Base-by-base conservation (phyloP, 2,113 vertebrate species). In the Empidonax traillii region DNA sequence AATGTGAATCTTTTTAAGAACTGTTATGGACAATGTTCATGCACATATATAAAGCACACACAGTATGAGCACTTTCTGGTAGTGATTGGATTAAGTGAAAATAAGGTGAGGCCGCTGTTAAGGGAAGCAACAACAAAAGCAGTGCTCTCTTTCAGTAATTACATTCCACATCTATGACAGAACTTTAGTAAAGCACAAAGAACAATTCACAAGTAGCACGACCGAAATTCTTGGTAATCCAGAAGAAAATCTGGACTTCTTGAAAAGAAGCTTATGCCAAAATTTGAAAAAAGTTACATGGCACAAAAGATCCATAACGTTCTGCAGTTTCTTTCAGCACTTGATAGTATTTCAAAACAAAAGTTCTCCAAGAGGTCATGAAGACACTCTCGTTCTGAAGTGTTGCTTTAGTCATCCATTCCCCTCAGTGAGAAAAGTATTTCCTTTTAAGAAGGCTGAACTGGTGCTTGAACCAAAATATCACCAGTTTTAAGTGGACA, bases 291-390 rank as follows among this genome's bases (percentile, higher is more conserved):
- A 87, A 39, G 52, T 84, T 51, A 73, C 9, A 80, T 10, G 47
- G 73, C 85, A 88, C 43, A 58, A 65, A 65, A 90, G 75, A 93
- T 51, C 91, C 21, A 4, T 8, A 76, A 82, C 85, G 89, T 89
- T 96, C 88, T 93, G 85, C 97, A 97, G 89, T 84, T 52, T 20
- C 91, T 88, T 71, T 74, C 52, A 30, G 92, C 19, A 30, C 75
- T 79, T 94, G 59, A 91, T 47, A 96, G 82, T 75, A 81, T 92
- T 98, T 96, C 91, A 95, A 94, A 97, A 97, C 94, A 97, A 95
- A 96, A 97, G 91, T 66, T 91, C 94, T 95, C 68, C 43, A 47
- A 74, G 78, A 95, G 61, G 85, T 75, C 67, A 62, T 84, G 78
- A 74, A 84, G 56, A 55, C 47, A 78, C 18, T 24, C 33, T 81